Evolutionary conservation across 2,888 invertebrate species (phyloP).

Genomic region (Endotricha flammealis): DNA sequence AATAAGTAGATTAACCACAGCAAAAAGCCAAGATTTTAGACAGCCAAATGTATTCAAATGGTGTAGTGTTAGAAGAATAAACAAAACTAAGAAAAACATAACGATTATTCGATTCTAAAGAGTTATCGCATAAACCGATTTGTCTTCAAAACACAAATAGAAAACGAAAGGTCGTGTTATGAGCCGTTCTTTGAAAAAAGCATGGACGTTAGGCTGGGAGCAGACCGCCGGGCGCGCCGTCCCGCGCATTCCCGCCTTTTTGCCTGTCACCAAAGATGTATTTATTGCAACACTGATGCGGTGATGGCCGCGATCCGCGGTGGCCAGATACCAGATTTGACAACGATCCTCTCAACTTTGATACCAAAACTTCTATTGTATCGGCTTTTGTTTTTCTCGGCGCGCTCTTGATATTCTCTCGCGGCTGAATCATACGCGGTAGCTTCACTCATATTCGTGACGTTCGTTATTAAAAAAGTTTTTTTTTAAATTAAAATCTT

Average conservation of each 20-base stretch:
- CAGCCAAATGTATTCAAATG: constrained; percentile 11
- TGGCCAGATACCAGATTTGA: constrained; percentile 58
- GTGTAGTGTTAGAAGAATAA: constrained; percentile 7
- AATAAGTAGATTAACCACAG: no score
- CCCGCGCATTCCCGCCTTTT: constrained; percentile 62
- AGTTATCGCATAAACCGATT: constrained; percentile 17
- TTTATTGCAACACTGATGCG: constrained; percentile 66
- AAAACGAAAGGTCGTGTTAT: constrained; percentile 39
- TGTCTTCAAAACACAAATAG: constrained; percentile 21
- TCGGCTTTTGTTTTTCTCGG: constrained; percentile 44
- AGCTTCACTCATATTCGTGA: constrained; percentile 35
- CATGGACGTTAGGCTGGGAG: constrained; percentile 38
- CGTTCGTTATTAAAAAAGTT: constrained; percentile 6
- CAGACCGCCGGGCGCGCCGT: constrained; percentile 58
- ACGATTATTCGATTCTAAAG: constrained; percentile 9
- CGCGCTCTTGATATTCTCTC: constrained; percentile 46
- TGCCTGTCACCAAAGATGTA: constrained; percentile 56
- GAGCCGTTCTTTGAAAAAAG: constrained; percentile 51
- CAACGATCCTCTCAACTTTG: constrained; percentile 56
- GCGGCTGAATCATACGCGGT: constrained; percentile 50
- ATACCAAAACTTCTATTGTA: constrained; percentile 60
- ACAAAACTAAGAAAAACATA: constrained; percentile 6
- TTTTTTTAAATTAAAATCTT: no score
- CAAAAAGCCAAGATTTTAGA: no score
- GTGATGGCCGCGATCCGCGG: constrained; percentile 30